phyloP scores from a whole-genome alignment of 2,888 invertebrate species.

The Malacosoma neustria region DNA sequence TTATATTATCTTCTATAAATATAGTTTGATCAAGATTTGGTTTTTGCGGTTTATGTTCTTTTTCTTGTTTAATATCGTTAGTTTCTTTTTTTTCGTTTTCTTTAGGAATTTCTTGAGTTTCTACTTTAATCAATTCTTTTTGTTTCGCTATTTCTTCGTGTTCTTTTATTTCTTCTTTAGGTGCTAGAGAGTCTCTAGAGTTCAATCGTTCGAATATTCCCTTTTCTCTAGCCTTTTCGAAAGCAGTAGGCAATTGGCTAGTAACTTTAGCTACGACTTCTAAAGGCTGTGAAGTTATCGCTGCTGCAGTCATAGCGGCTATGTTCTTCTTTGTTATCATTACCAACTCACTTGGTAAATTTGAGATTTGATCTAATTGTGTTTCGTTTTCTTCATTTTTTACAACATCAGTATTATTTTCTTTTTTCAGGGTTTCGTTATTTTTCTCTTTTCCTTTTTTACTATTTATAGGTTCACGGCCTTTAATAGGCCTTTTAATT shows the following conservation, averaged over 20 bases:
- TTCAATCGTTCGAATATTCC: constrained; percentile 60
- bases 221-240: constrained; percentile 68
- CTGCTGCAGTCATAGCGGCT: constrained; percentile 75
- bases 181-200: constrained; percentile 61
- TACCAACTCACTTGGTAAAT: constrained; percentile 54
- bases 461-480: constrained; percentile 15
- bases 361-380: constrained; percentile 59
- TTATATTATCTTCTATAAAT: constrained; percentile 49
- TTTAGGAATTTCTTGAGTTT: constrained; percentile 10
- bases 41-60: constrained; percentile 36
- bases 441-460: constrained; percentile 17
- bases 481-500: constrained; percentile 16
- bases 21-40: constrained; percentile 22
- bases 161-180: constrained; percentile 34
- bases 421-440: constrained; percentile 16
- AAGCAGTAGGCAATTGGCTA: constrained; percentile 62
- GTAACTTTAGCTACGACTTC: constrained; percentile 72
- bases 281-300: constrained; percentile 72
- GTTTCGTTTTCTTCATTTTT: constrained; percentile 60
- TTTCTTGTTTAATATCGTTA: constrained; percentile 31
- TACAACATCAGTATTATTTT: constrained; percentile 33
- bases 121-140: constrained; percentile 15
- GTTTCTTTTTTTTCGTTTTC: constrained; percentile 2
- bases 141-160: constrained; percentile 21
- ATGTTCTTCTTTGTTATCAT: constrained; percentile 65